Conservation (phyloP, 1,140 invertebrate species). For the Aethina tumida region DNA sequence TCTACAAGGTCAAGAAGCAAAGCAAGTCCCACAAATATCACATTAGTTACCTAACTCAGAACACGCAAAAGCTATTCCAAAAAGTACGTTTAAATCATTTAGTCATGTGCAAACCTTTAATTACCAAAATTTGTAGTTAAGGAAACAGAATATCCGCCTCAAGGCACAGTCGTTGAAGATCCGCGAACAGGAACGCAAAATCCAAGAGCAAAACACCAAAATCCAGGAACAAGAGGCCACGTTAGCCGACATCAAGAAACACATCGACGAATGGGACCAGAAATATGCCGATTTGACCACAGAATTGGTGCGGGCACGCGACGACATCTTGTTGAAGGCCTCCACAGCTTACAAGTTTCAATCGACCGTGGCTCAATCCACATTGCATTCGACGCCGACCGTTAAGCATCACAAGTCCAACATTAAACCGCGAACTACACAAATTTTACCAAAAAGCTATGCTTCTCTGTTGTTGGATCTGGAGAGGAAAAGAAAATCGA, state of each 20-base stretch:
- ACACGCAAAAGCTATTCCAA: conserved; percentile 21
- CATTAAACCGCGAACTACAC: conserved; percentile 27
- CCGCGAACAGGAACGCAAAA: conserved; percentile 38
- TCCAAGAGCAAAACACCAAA: conserved; percentile 41
- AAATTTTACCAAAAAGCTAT: conserved; percentile 22
- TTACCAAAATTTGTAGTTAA: conserved; percentile 14
- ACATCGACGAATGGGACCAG: conserved; percentile 46
- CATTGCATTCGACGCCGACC: neutral
- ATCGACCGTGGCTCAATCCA: neutral
- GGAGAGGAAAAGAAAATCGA: conserved; percentile 30
- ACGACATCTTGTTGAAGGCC: conserved; percentile 30
- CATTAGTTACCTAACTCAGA: conserved; percentile 22
- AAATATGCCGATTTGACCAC: conserved; percentile 43
- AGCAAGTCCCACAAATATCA: conserved; percentile 26
- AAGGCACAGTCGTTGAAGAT: conserved; percentile 30
- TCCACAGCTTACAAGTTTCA: conserved; percentile 30
- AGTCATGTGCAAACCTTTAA: no score
- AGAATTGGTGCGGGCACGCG: conserved; percentile 40
- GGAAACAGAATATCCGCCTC: conserved; percentile 19
- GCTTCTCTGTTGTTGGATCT: conserved; percentile 18
- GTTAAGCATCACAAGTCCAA: conserved; percentile 16
- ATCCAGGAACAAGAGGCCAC: conserved; percentile 40
- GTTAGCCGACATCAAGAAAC: conserved; percentile 43
- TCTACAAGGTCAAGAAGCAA: conserved; percentile 26
- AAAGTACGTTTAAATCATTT: conserved; percentile 20